Evolutionary conservation across 2,888 invertebrate genomes (phyloP).

Genomic region (Tetragnatha montana): DNA sequence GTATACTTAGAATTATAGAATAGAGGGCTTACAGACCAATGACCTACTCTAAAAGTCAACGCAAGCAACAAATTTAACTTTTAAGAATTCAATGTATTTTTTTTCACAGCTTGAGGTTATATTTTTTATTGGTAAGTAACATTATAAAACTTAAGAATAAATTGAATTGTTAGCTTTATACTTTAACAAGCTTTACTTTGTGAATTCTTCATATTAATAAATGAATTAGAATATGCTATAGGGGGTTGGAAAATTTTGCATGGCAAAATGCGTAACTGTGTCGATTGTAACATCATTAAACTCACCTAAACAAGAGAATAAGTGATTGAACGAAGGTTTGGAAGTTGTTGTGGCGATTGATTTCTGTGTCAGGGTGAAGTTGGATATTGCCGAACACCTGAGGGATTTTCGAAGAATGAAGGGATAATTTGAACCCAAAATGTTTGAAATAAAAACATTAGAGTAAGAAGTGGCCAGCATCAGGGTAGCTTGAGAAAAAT

Average conservation of each 20-base stretch:
- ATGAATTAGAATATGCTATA: not conserved
- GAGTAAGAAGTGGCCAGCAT: slow-evolving; percentile 65
- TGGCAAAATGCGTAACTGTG: slow-evolving; percentile 61
- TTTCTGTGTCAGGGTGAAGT: slow-evolving; percentile 78
- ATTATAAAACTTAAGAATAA: not conserved
- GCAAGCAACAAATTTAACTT: too few species aligned
- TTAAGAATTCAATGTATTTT: too few species aligned
- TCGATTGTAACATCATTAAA: slow-evolving; percentile 64
- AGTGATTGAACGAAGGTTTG: slow-evolving; percentile 80
- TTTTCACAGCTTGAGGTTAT: too few species aligned
- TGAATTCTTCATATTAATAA: too few species aligned
- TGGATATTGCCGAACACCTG: slow-evolving; percentile 81
- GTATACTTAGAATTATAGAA: too few species aligned
- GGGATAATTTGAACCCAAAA: slow-evolving; percentile 66
- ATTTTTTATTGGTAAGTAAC: too few species aligned
- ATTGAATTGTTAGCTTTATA: too few species aligned
- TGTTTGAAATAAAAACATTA: slow-evolving; percentile 67
- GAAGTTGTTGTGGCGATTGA: slow-evolving; percentile 81
- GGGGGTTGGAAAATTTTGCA: not conserved
- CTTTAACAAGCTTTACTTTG: not conserved
- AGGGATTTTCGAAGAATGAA: slow-evolving; percentile 69
- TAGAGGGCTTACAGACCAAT: too few species aligned
- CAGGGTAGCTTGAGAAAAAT: slow-evolving; percentile 49
- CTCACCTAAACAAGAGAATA: slow-evolving; percentile 80
- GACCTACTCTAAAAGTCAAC: too few species aligned